Base-by-base conservation (phyloP, 2,888 invertebrate species). In the Thymelicus sylvestris region DNA sequence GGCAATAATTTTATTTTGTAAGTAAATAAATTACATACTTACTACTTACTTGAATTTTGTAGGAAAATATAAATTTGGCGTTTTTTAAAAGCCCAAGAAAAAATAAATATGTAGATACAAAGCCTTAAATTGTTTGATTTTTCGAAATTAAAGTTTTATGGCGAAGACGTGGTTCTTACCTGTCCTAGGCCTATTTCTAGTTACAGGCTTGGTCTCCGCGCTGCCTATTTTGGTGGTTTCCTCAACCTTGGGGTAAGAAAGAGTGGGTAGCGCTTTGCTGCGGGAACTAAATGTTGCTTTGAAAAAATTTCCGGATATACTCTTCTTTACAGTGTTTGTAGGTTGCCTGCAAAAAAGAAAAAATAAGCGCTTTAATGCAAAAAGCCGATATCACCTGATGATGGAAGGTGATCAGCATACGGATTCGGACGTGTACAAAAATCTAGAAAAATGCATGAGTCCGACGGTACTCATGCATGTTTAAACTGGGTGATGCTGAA, bases 191-290 rank as follows among this genome's bases (percentile, higher is more conserved):
- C 93, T 88, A 79, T 89, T 93, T 81, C 93, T 91, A 73, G 93
- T 93, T 67, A 93, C 83, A 80, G 93, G 93, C 80, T 93, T 93
- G 72, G 93, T 91, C 92, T 93, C 93, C 80, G 92, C 88, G 85
- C 89, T 91, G 87, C 93, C 93, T 93, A 93, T 93, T 85, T 91
- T 93, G 91, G 85, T 85, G 75, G 87, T 82, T 89, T 89, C 87
- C 69, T 88, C 86, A 70, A 85, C 84, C 19, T 84, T 78, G 72
- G 74, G 77, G 59, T 86, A 81, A 72, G 83, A 80, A 76, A 83
- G 79, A 79, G 90, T 76, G 38, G 89, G 86, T 60, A 92, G 88
- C 86, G 93, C 93, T 84, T 93, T 93, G 79, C 86, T 90, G 67
- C 91, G 87, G 15, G 93, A 93, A 79, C 93, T 93, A 79, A 93